Percentiles rank a stretch among this genome's conserved stretches.
These are phyloP conservation scores for Psittacula cyanocephala DNA, from an alignment of 2,113 vertebrate genomes.

Conservation along the genomic window DNA sequence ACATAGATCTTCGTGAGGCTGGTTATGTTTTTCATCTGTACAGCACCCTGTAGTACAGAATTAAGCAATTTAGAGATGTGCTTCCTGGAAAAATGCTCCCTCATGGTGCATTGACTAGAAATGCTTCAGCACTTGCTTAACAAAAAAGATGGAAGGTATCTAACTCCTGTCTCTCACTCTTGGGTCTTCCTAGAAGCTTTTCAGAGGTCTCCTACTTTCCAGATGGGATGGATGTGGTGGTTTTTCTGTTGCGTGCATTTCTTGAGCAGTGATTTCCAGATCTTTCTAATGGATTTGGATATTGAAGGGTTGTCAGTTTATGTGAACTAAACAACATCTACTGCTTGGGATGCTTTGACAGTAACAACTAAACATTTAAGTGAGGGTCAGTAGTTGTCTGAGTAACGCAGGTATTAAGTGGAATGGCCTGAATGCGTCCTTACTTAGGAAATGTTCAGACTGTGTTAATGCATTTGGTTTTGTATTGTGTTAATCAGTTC, in stretches of 20 bases:
- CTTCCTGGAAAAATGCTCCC: neutral
- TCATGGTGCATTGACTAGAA: neutral
- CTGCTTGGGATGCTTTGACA: neutral
- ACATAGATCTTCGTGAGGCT: neutral
- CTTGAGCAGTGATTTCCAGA: neutral
- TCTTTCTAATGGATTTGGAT: neutral
- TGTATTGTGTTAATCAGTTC: neutral
- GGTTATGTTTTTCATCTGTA: fast-evolving
- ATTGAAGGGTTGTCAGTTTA: neutral
- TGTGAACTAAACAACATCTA: neutral
- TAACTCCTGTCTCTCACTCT: neutral
- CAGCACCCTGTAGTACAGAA: neutral
- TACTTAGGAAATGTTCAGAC: neutral
- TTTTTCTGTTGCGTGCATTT: neutral
- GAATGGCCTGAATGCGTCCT: neutral
- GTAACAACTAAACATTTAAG: neutral
- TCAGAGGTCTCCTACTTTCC: neutral
- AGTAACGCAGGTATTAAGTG: neutral
- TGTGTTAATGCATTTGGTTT: neutral
- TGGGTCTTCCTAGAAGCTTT: fast-evolving
- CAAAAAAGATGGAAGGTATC: neutral
- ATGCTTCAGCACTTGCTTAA: neutral
- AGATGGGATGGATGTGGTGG: no score
- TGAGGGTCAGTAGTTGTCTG: neutral
- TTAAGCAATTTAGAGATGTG: neutral